Base-by-base conservation (phyloP, 2,113 vertebrate species). In the Nibea albiflora region DNA sequence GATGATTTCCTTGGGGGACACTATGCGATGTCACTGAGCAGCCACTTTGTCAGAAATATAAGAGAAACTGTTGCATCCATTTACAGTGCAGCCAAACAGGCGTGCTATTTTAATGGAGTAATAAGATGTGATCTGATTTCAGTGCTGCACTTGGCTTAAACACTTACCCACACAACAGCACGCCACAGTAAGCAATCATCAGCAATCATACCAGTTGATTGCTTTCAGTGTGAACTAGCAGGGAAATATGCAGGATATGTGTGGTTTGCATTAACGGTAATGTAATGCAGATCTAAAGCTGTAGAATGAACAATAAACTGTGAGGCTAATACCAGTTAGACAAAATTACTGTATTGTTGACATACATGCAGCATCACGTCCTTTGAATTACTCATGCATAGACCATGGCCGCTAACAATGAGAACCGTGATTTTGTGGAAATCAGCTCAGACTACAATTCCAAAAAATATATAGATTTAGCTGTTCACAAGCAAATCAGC, bases 381-480 rank as follows among this genome's bases (percentile, higher is more conserved):
- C 31, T 71, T n/a, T 35, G 50, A 64, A 44, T 54, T 50, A 17
- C 49, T 64, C 60, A 75, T 58, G 47, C 26, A 62, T 7, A 73
- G 8, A 35, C 35, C 35, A 35, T 39, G 8, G 7, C 35, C 35
- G 8, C 35, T 39, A 39, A 39, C 35, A 39, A 39, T 39, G 8
- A 39, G 1, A 39, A 39, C 35, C 8, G 8, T 8, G 35, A 39
- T 39, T 39, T 39, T 9, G 8, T 39, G 35, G 35, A 39, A 39
- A 39, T 39, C 35, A 39, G 8, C 35, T 39, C 35, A 39, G 35
- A 39, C 35, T 39, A 39, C 7, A 8, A 39, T 39, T 39, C 35
- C 35, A 39, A 39, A 39, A 35, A 39, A 8, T n/a, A 1, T 2
- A 39, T 9, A 17, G 24, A 61, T 61, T 73, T 35, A 60, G 44